Percentiles rank a stretch among this genome's conserved stretches.
Evolutionary conservation across 37 sponge, comb jelly and placozoan species (phyloP).

Genomic region (Spongilla lacustris): DNA sequence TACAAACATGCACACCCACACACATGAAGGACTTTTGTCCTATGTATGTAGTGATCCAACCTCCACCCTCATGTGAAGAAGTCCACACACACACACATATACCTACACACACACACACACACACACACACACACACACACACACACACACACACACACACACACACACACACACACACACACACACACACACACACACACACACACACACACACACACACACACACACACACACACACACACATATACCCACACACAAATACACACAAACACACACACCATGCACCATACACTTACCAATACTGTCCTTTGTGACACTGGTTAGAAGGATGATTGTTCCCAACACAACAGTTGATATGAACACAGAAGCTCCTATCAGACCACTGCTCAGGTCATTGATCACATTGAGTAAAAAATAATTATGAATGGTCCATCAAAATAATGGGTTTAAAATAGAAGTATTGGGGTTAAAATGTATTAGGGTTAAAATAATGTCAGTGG

Average conservation of each 20-base stretch:
- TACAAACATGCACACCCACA: not conserved
- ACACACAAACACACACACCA: too few relatives aligned
- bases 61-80: too few relatives aligned
- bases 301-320: conserved; percentile 24
- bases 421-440: too few relatives aligned
- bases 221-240: not conserved
- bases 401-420: too few relatives aligned
- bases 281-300: conserved; percentile 41
- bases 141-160: not conserved
- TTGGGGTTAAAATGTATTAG: too few relatives aligned
- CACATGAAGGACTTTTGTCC: not conserved
- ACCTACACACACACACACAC: not conserved
- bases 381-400: conserved; percentile 49
- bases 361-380: conserved; percentile 81
- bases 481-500: too few relatives aligned
- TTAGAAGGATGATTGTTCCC: conserved; percentile 58
- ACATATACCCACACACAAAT: not conserved
- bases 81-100: too few relatives aligned
- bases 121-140: too few relatives aligned
- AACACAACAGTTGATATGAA: conserved; percentile 84
- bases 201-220: too few relatives aligned
- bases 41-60: not conserved
- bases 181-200: not conserved
- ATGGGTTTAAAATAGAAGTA: too few relatives aligned
- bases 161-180: not conserved